phyloP scores from a whole-genome alignment of 1,140 invertebrate species.

The Kradibia gibbosae region DNA sequence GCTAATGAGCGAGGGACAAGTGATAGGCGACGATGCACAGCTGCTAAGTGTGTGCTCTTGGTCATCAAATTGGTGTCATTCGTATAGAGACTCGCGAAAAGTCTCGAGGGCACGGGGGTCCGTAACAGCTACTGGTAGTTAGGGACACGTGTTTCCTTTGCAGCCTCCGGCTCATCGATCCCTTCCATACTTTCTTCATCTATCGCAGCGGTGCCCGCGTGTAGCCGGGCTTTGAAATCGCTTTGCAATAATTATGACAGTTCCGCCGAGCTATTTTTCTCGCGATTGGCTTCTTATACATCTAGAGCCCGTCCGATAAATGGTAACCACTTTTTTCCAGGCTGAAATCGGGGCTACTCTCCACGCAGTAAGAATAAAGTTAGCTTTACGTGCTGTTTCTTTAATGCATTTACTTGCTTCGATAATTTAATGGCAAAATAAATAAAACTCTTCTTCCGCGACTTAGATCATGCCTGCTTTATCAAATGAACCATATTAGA shows the following conservation, averaged over 20 bases:
- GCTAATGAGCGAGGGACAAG: neutral
- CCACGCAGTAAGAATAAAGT: neutral
- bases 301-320: neutral
- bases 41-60: neutral
- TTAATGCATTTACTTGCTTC: neutral
- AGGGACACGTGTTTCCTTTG: slow-evolving; percentile 39
- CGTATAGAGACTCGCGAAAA: neutral
- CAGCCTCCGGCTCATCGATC: neutral
- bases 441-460: neutral
- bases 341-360: neutral
- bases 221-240: neutral
- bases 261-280: neutral
- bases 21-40: neutral
- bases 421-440: neutral
- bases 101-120: slow-evolving; percentile 27
- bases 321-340: neutral
- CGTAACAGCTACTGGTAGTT: slow-evolving; percentile 24
- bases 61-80: neutral
- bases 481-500: neutral
- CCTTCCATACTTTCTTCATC: neutral
- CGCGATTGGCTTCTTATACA: neutral
- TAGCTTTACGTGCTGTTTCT: neutral
- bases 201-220: neutral
- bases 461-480: neutral
- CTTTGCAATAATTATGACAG: neutral